Evolutionary conservation across 1,140 invertebrate species (phyloP), one percentile per base, ranked within the genome.

Genomic region (Hylyphantes graminicola): DNA sequence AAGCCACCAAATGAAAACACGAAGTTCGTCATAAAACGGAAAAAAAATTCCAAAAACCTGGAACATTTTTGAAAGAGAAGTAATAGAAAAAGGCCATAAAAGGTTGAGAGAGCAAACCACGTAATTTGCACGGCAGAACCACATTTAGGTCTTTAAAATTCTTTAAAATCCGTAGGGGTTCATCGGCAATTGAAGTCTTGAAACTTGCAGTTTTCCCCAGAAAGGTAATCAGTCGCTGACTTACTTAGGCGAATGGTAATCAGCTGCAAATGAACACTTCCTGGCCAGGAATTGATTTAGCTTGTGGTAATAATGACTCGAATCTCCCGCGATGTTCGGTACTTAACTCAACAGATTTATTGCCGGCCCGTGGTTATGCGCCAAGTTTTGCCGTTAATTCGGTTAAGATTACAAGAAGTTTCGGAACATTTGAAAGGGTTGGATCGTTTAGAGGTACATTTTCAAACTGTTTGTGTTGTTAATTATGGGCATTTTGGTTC

Each of bases 241-340:
- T 70, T 35, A 74, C 55, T 74, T 61, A 57, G 72, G 17, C 12
- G 61, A 50, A 76, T 76, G 74, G 35, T 76, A 76, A 76, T 76
- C 59, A 76, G 74, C 74, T 76, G 74, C 59, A 76, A 63, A 63
- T 76, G 74, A 76, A 64, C 74, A 76, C 12, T 64, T 61, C 74
- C 64, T 63, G 59, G 59, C 61, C 59, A 10, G 9, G 35, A 76
- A 64, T 76, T 63, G 59, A 76, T 76, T 64, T 76, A 7, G 74
- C 19, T 76, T 76, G 55, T 59, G 55, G 59, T 54, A 63, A 76
- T 76, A 76, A 76, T 73, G 54, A 57, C 72, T n/a, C 11, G 57
- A 21, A 57, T 55, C 72, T 57, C 72, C 72, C 54, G 21, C 13
- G 72, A 59, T 74, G 72, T 74, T 74, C 19, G 57, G 54, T 74